phyloP scores from a whole-genome alignment of 2,113 vertebrate species.

The Heterochromis multidens region DNA sequence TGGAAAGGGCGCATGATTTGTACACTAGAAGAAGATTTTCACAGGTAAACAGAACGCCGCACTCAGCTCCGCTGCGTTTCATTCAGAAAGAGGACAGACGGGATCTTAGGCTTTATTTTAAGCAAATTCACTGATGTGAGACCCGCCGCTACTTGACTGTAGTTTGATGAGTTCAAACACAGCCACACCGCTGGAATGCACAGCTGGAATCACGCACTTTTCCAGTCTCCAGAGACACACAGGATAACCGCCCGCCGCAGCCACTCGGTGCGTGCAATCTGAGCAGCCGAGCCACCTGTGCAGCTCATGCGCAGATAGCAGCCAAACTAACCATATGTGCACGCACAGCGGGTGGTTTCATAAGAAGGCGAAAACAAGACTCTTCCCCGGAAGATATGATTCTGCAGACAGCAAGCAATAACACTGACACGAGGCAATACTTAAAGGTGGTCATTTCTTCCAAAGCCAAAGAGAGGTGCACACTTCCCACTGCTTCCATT shows the following conservation, averaged over 20 bases:
- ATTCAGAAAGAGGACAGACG: background rate
- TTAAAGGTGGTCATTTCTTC: background rate
- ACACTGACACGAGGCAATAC: background rate
- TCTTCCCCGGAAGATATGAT: background rate
- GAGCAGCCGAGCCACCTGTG: background rate
- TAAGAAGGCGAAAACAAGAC: background rate
- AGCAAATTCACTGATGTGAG: background rate
- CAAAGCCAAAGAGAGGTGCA: background rate
- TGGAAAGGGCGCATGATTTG: background rate
- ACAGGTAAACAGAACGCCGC: background rate
- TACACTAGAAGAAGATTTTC: background rate
- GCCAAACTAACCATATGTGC: background rate
- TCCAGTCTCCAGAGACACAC: background rate
- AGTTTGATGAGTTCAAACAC: background rate
- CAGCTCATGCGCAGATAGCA: background rate
- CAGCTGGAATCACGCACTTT: background rate
- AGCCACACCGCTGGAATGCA: background rate
- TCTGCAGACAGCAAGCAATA: constrained; percentile 1
- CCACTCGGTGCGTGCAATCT: background rate
- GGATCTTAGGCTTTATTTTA: background rate
- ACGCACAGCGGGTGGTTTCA: background rate
- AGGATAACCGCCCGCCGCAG: background rate
- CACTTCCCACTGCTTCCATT: constrained; percentile 6
- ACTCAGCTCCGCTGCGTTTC: background rate
- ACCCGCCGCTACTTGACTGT: too few relatives aligned